Conservation (phyloP, 2,797 vertebrate genomes). For the Spizella passerina region DNA sequence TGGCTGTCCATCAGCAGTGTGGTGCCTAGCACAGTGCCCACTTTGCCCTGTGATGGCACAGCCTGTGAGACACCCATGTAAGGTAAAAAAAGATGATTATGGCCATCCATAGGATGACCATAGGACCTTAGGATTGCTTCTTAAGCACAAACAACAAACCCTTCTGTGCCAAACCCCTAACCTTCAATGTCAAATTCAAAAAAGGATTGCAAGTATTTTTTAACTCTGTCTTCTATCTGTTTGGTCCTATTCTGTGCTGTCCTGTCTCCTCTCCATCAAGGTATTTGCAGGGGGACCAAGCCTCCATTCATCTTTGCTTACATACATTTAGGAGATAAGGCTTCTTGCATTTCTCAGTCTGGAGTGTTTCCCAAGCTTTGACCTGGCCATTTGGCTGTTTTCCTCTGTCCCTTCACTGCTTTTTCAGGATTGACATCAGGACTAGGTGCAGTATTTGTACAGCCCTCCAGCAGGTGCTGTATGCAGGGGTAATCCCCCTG, state of each 20-base stretch:
- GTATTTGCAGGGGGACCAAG: neutral
- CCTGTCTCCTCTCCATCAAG: neutral
- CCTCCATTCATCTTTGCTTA: neutral
- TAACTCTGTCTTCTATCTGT: neutral
- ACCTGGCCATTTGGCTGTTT: neutral
- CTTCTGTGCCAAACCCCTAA: neutral
- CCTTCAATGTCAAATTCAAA: neutral
- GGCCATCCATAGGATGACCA: neutral
- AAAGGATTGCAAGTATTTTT: neutral
- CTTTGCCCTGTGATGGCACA: neutral
- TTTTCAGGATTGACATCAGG: neutral
- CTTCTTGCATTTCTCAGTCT: neutral
- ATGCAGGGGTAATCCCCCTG: neutral
- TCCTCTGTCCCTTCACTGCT: neutral
- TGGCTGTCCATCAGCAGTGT: fast-evolving
- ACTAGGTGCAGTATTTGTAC: neutral
- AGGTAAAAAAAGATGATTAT: neutral
- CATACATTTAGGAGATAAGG: neutral
- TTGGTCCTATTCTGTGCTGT: neutral
- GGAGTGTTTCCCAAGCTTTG: neutral
- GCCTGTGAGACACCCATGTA: neutral
- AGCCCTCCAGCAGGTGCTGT: neutral
- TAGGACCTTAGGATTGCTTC: neutral
- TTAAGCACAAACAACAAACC: neutral
- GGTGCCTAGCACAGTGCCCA: neutral